These are phyloP conservation scores for Yponomeuta evonymella DNA, from an alignment of 2,888 invertebrate genomes.

Conservation along the genomic window DNA sequence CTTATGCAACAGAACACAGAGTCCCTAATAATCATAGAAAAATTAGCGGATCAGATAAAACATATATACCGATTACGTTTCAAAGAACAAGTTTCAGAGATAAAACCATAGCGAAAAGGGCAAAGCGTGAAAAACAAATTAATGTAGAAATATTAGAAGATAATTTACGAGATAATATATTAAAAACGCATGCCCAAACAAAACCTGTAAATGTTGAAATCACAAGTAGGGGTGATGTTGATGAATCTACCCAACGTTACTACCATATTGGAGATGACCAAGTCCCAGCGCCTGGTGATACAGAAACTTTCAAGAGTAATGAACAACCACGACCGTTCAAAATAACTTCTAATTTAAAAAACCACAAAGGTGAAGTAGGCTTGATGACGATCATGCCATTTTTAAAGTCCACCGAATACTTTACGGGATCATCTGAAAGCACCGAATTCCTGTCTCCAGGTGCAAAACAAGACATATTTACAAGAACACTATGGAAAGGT, in stretches of 20 bases:
- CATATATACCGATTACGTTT: constrained; percentile 35
- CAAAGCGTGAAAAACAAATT: constrained; percentile 33
- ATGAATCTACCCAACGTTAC: constrained; percentile 36
- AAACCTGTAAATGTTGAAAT: constrained; percentile 46
- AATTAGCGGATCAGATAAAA: constrained; percentile 22
- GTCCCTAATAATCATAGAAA: constrained; percentile 26
- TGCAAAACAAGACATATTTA: constrained; percentile 25
- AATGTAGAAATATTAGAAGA: constrained; percentile 57
- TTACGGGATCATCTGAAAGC: constrained; percentile 28
- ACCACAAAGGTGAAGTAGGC: constrained; percentile 25
- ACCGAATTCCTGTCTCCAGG: constrained; percentile 24
- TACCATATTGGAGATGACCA: constrained; percentile 30
- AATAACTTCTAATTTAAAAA: constrained; percentile 23
- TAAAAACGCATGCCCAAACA: constrained; percentile 44
- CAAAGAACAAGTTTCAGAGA: constrained; percentile 42
- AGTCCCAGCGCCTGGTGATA: not conserved
- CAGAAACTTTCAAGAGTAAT: constrained; percentile 12
- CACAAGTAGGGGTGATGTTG: constrained; percentile 39
- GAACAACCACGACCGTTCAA: constrained; percentile 29
- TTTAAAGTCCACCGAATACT: constrained; percentile 52
- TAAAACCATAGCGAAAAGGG: constrained; percentile 24
- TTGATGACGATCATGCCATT: constrained; percentile 46
- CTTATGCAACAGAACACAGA: constrained; percentile 45
- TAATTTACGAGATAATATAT: constrained; percentile 43
- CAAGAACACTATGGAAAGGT: constrained; percentile 39